phyloP scores from a whole-genome alignment of 2,113 vertebrate genomes.

The Paradoxurus hermaphroditus region DNA sequence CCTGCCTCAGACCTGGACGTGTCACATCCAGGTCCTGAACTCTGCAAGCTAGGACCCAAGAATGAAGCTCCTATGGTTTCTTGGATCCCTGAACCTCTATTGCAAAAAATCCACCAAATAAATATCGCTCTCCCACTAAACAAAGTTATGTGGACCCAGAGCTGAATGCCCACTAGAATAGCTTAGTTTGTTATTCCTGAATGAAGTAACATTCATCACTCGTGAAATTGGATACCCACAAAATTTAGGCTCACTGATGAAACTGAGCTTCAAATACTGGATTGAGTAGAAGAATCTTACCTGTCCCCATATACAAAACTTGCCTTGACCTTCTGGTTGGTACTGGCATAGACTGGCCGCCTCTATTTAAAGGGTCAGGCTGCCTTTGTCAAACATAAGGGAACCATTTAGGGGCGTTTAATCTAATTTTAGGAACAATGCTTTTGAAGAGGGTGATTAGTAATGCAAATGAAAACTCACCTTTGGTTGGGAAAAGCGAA shows the following conservation, averaged over 20 bases:
- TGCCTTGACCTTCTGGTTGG: background rate
- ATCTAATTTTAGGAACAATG: background rate
- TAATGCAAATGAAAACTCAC: conserved; percentile 1
- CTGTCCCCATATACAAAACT: background rate
- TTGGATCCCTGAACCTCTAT: background rate
- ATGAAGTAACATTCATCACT: background rate
- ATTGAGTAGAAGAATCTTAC: background rate
- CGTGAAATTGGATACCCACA: background rate
- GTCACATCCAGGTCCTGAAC: background rate
- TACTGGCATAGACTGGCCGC: background rate
- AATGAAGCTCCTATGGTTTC: background rate
- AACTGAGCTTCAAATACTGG: background rate
- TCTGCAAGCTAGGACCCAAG: background rate
- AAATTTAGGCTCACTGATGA: background rate
- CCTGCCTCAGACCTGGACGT: background rate
- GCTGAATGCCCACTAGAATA: background rate
- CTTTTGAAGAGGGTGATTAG: conserved; percentile 27
- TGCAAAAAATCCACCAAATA: background rate
- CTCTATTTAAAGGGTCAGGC: background rate
- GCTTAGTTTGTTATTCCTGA: background rate
- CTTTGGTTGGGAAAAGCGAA: conserved; percentile 20
- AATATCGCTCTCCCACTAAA: background rate
- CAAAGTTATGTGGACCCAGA: background rate
- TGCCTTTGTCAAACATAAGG: background rate
- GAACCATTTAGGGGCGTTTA: background rate